Percentiles rank a stretch among this genome's conserved stretches.
These are phyloP conservation scores for Corella eumyota DNA, from an alignment of 23 tunicate species.

Conservation along the genomic window DNA sequence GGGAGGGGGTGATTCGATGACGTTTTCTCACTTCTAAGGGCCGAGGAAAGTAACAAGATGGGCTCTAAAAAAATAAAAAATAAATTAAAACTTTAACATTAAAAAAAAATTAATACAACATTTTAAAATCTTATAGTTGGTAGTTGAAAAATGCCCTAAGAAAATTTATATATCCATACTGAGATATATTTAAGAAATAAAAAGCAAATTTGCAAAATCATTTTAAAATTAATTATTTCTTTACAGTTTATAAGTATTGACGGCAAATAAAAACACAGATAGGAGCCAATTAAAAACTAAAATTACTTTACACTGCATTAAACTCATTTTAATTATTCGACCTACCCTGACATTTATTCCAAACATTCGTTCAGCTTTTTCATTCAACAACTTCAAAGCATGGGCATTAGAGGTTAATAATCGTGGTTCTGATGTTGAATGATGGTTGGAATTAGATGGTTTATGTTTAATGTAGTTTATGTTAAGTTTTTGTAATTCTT, in stretches of 20 bases:
- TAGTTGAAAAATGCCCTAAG: not conserved
- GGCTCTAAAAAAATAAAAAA: slow-evolving; percentile 14
- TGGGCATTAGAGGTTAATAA: slow-evolving; percentile 38
- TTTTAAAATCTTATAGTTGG: not conserved
- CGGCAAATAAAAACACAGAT: too few species aligned
- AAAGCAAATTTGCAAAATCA: too few species aligned
- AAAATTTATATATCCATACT: too few species aligned
- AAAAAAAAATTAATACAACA: not conserved
- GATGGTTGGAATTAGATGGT: not conserved
- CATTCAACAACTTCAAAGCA: slow-evolving; percentile 25
- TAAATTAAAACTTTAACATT: too few species aligned
- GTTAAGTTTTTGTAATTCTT: too few species aligned
- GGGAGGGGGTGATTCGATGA: slow-evolving; percentile 56
- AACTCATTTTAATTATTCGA: not conserved
- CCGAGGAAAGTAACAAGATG: slow-evolving; percentile 51
- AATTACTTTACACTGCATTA: too few species aligned
- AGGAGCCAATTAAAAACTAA: too few species aligned
- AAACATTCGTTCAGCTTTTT: slow-evolving; percentile 50
- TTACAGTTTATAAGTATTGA: too few species aligned
- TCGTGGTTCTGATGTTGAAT: not conserved
- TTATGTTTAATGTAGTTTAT: too few species aligned
- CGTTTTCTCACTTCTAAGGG: slow-evolving; percentile 67
- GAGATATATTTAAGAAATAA: too few species aligned
- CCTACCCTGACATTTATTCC: slow-evolving; percentile 26
- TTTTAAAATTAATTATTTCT: too few species aligned